Percentiles rank a stretch among this genome's conserved stretches.
Evolutionary conservation across 2,888 invertebrate species (phyloP).

Genomic region (Amblyteles armatorius): DNA sequence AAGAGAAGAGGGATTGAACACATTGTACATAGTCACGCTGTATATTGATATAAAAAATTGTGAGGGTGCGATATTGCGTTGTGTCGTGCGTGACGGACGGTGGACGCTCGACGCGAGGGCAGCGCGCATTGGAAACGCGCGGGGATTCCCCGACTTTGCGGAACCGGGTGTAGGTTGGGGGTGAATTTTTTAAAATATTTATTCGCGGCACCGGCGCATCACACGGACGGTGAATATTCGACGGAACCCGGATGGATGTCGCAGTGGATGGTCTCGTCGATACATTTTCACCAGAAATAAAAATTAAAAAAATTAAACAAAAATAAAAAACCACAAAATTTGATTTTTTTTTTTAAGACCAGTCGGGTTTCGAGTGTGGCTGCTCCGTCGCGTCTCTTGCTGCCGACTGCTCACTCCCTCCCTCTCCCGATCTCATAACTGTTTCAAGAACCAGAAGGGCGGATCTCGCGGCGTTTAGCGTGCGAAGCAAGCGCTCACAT

Average conservation of each 20-base stretch:
- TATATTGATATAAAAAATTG: slow-evolving; percentile 48
- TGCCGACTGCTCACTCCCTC: not conserved
- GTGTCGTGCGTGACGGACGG: slow-evolving; percentile 37
- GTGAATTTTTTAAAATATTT: slow-evolving; percentile 44
- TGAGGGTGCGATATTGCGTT: slow-evolving; percentile 34
- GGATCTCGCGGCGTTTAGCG: not conserved
- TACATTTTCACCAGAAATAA: not conserved
- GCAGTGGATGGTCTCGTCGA: slow-evolving; percentile 29
- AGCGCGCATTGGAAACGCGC: not conserved
- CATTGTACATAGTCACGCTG: slow-evolving; percentile 52
- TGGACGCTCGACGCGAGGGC: not conserved
- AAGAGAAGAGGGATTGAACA: slow-evolving; percentile 5
- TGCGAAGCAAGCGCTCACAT: too few relatives aligned
- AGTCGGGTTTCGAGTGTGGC: not conserved
- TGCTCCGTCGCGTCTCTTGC: not conserved
- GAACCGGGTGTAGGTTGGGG: slow-evolving; percentile 50
- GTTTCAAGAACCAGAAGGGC: too few relatives aligned
- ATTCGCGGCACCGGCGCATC: not conserved
- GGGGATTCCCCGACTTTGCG: slow-evolving; percentile 3
- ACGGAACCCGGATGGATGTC: slow-evolving; percentile 32
- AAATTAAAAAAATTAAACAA: not conserved
- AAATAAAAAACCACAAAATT: too few relatives aligned
- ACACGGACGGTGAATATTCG: slow-evolving; percentile 20
- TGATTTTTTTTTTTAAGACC: too few relatives aligned
- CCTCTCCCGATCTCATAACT: not conserved